phyloP scores from a whole-genome alignment of 2,797 vertebrate species.

The Clamator glandarius region DNA sequence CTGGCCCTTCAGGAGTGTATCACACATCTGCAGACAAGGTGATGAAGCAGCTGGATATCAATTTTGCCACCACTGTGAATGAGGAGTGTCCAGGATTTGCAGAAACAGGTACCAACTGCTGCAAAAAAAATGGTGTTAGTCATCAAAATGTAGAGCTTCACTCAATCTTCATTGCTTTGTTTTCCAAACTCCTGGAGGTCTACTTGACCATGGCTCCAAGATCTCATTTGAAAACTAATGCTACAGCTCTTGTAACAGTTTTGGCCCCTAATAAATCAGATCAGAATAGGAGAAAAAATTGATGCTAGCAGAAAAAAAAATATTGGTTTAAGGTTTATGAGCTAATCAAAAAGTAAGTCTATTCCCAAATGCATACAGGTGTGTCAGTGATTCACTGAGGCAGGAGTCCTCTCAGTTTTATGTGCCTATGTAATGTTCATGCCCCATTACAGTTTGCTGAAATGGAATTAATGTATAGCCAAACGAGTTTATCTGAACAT shows the following conservation, averaged over 20 bases:
- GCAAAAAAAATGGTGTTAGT: not conserved
- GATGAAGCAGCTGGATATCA: conserved; percentile 85
- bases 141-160: not conserved
- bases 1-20: conserved; percentile 85
- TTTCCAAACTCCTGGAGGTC: not conserved
- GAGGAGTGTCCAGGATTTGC: conserved; percentile 81
- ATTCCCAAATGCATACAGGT: not conserved
- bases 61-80: conserved; percentile 82
- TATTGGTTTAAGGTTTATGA: not conserved
- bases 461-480: not conserved
- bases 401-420: not conserved
- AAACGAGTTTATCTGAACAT: not conserved
- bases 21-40: conserved; percentile 90
- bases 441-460: not conserved
- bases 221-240: not conserved
- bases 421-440: not conserved
- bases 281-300: not conserved
- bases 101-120: conserved; percentile 80
- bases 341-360: not conserved
- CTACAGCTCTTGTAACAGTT: not conserved
- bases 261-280: not conserved
- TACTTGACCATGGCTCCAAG: not conserved
- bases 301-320: not conserved
- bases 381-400: not conserved
- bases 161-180: not conserved